Conservation (phyloP, 30 jellyfish, hydroid and myxozoan genomes). For the Aurelia aurita complex sp. Pacific region DNA sequence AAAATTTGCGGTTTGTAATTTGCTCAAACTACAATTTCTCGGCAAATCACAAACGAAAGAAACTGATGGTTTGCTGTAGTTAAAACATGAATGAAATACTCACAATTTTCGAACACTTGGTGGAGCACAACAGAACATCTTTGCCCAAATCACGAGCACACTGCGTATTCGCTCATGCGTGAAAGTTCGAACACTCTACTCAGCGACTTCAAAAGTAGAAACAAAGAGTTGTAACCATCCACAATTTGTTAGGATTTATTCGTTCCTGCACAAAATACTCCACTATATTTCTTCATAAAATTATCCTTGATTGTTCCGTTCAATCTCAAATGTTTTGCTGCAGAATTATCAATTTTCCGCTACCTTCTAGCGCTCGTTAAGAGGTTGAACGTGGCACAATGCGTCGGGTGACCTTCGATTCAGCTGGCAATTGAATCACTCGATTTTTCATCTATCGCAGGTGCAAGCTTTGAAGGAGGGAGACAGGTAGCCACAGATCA, state of each 20-base stretch:
- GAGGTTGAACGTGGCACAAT: constrained; percentile 78
- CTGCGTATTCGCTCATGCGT: constrained; percentile 48
- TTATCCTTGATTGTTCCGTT: too few relatives aligned
- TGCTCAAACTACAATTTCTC: too few relatives aligned
- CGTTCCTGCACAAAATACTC: too few relatives aligned
- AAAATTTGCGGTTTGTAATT: too few relatives aligned
- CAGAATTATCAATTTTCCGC: too few relatives aligned
- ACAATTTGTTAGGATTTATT: too few relatives aligned
- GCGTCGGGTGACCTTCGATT: constrained; percentile 67
- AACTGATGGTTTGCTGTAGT: too few relatives aligned
- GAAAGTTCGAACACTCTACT: constrained; percentile 10
- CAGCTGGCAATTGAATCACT: constrained; percentile 60
- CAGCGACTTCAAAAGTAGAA: constrained; percentile 4
- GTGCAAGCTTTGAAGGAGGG: constrained; percentile 45
- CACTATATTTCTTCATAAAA: too few relatives aligned
- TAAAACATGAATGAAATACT: background rate
- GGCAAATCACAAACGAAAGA: too few relatives aligned
- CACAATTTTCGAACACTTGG: constrained; percentile 67
- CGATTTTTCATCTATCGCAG: constrained; percentile 57
- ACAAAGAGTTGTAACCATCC: background rate
- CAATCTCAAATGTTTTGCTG: too few relatives aligned
- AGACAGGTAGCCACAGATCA: constrained; percentile 57
- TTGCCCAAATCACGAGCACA: constrained; percentile 30
- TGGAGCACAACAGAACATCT: constrained; percentile 77
- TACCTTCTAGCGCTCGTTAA: background rate